These are phyloP conservation scores for Fistularia tabacaria DNA, from an alignment of 2,797 vertebrate genomes.

Conservation along the genomic window DNA sequence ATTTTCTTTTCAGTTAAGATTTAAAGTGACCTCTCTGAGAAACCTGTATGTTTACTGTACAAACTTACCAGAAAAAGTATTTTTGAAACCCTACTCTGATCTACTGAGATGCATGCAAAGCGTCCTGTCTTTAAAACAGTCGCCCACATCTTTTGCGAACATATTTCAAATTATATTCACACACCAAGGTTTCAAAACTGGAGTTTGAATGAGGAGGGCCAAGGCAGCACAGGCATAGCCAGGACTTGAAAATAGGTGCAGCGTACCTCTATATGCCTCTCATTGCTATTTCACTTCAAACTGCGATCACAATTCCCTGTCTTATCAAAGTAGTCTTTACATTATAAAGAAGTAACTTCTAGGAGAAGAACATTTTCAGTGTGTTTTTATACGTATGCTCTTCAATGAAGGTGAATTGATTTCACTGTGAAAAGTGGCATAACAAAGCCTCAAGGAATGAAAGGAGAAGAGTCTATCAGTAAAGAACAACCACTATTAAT, in stretches of 20 bases:
- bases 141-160: conserved; percentile 19
- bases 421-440: no score
- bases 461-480: no score
- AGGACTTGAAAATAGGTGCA: conserved; percentile 28
- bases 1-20: no score
- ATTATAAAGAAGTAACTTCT: conserved; percentile 26
- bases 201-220: conserved; percentile 30
- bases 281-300: conserved; percentile 27
- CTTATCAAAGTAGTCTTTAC: conserved; percentile 24
- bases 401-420: no score
- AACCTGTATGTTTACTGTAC: no score
- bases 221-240: conserved; percentile 29
- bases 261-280: conserved; percentile 16
- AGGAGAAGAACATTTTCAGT: conserved; percentile 19
- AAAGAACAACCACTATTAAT: no score
- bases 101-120: conserved; percentile 1
- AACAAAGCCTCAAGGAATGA: no score
- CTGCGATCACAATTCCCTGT: conserved; percentile 30
- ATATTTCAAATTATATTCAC: conserved; percentile 27
- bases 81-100: conserved; percentile 5
- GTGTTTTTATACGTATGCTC: background rate
- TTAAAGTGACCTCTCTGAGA: no score
- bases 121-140: conserved; percentile 22
- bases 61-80: no score
- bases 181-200: conserved; percentile 10